Percentiles rank a stretch among this genome's conserved stretches.
phyloP scores from a whole-genome alignment of 2,888 invertebrate species.

The Zhuqinia jingwanae region DNA sequence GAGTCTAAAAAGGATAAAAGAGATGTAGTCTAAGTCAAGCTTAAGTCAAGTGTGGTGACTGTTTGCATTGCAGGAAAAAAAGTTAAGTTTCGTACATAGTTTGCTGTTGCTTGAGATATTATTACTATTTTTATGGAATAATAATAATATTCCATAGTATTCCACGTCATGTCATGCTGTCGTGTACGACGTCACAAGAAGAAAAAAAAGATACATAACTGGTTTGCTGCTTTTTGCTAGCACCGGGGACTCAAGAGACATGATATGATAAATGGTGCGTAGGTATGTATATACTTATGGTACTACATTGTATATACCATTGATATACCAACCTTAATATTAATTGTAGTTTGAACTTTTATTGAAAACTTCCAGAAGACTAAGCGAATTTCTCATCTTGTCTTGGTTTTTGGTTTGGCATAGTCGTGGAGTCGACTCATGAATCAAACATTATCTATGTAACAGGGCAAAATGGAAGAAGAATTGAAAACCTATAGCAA shows the following conservation, averaged over 20 bases:
- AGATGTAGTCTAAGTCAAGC: too few species aligned
- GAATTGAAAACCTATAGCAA: background rate
- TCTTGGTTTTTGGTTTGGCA: background rate
- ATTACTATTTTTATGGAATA: too few species aligned
- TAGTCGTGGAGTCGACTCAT: constrained; percentile 48
- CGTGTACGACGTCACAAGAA: constrained; percentile 3
- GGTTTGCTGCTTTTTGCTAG: background rate
- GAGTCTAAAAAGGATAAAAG: constrained; percentile 2
- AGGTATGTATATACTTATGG: background rate
- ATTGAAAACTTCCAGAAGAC: constrained; percentile 41
- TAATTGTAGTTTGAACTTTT: constrained; percentile 31
- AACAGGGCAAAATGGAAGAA: constrained; percentile 30
- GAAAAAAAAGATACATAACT: constrained; percentile 1
- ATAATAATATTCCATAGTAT: constrained; percentile 38
- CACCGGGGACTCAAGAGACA: background rate
- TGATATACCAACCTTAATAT: too few species aligned
- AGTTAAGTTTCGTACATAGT: too few species aligned
- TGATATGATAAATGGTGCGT: too few species aligned
- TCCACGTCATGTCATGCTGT: constrained; percentile 50
- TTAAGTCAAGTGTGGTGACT: too few species aligned
- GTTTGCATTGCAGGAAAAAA: too few species aligned
- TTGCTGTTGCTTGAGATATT: constrained; percentile 17
- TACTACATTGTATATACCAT: too few species aligned
- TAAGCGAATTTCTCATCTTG: background rate
- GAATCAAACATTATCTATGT: constrained; percentile 68